Conservation (phyloP, 2,113 vertebrate species). For the Apistogramma diplotaenia region DNA sequence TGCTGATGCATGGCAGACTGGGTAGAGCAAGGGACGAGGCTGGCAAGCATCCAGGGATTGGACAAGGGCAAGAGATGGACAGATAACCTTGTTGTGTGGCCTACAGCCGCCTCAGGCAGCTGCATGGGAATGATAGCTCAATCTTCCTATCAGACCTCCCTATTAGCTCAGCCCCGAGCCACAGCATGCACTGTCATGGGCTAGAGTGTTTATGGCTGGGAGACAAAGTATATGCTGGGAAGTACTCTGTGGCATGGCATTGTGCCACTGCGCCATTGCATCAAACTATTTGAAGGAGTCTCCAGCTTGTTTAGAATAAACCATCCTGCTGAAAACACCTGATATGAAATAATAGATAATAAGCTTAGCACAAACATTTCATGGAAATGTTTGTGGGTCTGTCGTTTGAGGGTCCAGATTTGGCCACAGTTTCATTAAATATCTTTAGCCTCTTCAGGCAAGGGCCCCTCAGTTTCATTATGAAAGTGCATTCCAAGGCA, state of each 20-base stretch:
- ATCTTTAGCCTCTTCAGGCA: slow-evolving; percentile 11
- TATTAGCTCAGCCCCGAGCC: not conserved
- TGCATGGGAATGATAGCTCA: slow-evolving; percentile 55
- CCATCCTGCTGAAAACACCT: not conserved
- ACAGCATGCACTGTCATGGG: not conserved
- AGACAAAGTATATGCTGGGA: not conserved
- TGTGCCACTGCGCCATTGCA: not conserved
- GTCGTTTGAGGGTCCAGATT: not conserved
- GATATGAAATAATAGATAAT: not conserved
- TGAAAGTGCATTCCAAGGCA: slow-evolving; percentile 52
- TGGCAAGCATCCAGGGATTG: slow-evolving; percentile 27
- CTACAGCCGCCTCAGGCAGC: slow-evolving; percentile 18
- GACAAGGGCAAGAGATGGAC: slow-evolving; percentile 52
- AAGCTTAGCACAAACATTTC: not conserved
- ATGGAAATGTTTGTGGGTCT: not conserved
- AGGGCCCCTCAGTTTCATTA: slow-evolving; percentile 38
- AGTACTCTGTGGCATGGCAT: not conserved
- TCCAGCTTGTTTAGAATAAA: not conserved
- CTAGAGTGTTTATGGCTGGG: slow-evolving; percentile 14
- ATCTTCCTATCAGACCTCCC: slow-evolving; percentile 45
- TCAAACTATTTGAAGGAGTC: not conserved
- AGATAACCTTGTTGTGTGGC: slow-evolving; percentile 67
- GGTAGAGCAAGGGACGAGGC: slow-evolving; percentile 31
- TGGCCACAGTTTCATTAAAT: slow-evolving; percentile 20
- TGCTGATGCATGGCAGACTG: slow-evolving; percentile 45